Evolutionary conservation across 2,113 vertebrate genomes (phyloP), one percentile per base, ranked within the genome.

Genomic region (Psittacula cyanocephala): DNA sequence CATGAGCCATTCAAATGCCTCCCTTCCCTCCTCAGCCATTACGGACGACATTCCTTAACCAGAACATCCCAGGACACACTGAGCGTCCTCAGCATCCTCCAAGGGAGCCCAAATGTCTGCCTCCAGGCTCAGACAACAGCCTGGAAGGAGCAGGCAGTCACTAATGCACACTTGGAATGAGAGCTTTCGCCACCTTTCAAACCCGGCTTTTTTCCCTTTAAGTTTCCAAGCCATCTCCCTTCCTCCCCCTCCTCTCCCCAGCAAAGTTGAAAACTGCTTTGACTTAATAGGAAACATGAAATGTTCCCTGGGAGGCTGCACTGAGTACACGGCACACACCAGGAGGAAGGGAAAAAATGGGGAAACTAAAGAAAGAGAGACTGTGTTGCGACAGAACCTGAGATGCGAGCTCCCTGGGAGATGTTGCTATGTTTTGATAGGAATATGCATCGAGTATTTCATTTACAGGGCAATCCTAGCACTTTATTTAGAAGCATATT

Each of bases 401-500:
- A 92, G 81, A 88, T 68, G 28, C 17, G 24, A 90, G 93, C 77
- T 63, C 77, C 35, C 74, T 88, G 76, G 69, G 93, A 94, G 78
- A 83, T 18, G 83, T 8, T 83, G 47, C 82, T 88, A 41, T 76
- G 80, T 87, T 92, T 93, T 96, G 64, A 83, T 93, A 90, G 78
- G 85, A 90, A 72, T 68, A 79, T 52, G 59, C 2, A 0, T 81
- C 62, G 82, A 93, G 64, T 89, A 78, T 94, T 91, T 83, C 62
- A 96, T 91, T 88, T 93, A 72, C 67, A 88, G 86, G 91, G 91
- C 88, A 95, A 94, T 95, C 91, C 91, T 74, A 82, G 77, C 62
- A 74, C 92, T 96, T 95, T 93, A 92, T 96, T 96, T 97, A 96
- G 94, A 84, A 94, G 88, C 86, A 89, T 85, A 85, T 87, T 96